These are phyloP conservation scores for Pterostichus niger DNA, from an alignment of 2,888 invertebrate species.

Conservation along the genomic window DNA sequence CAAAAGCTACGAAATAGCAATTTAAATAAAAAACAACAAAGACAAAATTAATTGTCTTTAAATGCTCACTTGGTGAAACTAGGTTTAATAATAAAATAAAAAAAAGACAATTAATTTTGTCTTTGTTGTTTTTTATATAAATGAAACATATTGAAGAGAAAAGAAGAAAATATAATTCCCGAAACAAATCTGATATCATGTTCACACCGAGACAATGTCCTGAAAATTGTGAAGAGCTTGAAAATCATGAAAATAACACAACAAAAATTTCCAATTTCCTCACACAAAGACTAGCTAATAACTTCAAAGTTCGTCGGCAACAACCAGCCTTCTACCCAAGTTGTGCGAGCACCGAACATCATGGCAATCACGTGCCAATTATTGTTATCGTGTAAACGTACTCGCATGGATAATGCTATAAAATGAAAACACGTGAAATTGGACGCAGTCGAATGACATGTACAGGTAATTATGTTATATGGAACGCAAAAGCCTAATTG, in stretches of 20 bases:
- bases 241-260: conserved; percentile 2
- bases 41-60: too few species aligned
- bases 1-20: too few species aligned
- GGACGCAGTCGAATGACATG: conserved; percentile 12
- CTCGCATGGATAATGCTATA: conserved; percentile 11
- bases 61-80: too few species aligned
- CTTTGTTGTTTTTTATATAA: too few species aligned
- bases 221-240: conserved; percentile 6
- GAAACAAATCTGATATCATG: background rate
- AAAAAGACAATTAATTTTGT: too few species aligned
- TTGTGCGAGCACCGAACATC: background rate
- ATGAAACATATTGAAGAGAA: too few species aligned
- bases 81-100: too few species aligned
- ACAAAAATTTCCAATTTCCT: conserved; percentile 50
- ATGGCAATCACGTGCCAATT: conserved; percentile 3
- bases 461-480: conserved; percentile 17
- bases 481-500: conserved; percentile 24
- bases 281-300: conserved; percentile 47
- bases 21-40: too few species aligned
- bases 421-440: conserved; percentile 36
- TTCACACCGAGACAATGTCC: conserved; percentile 5
- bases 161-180: background rate
- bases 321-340: background rate
- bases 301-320: background rate
- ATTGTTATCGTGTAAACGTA: conserved; percentile 32